Evolutionary conservation across 2,888 invertebrate genomes (phyloP), one percentile per base, ranked within the genome.

Genomic region (Ormyrus thymus): DNA sequence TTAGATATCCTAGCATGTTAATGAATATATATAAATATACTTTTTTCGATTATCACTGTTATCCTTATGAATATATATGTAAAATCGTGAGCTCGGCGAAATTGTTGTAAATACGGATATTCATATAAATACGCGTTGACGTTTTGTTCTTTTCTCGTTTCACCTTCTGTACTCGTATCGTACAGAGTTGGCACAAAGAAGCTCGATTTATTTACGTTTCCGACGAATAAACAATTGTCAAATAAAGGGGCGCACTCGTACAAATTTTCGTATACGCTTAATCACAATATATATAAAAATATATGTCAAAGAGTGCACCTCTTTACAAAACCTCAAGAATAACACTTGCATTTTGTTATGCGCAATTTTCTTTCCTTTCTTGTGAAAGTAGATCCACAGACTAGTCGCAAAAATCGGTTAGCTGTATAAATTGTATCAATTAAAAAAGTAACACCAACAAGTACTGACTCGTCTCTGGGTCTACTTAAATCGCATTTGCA

Each of bases 141-240:
- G 66, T 50, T 73, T 62, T 56, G 6, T 73, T 59, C 6, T 72
- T 66, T 77, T 9, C 45, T 65, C 48, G 9, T 74, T 74, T 68
- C 11, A 51, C 48, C 77, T 65, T 74, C 69, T 64, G 79, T 77
- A 61, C 29, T 59, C 59, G 81, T 80, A 77, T 80, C 75, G 80
- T 84, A 84, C 83, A 83, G 84, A 83, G 81, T 83, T 82, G 81
- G 84, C 84, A 85, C 85, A 84, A 85, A 74, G 13, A n/a, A 56
- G 29, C 55, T 74, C 53, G 9, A 29, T 70, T 65, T 51, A 10
- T 58, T 66, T 65, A 11, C 46, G 7, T 7, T 77, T 48, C 58
- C 50, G 51, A 15, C 43, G n/a, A 62, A 7, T 9, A 59, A 9
- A 51, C 6, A n/a, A 15, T 73, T 13, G 8, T 56, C 29, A 29